phyloP scores from a whole-genome alignment of 1,140 invertebrate species.

The Arion vulgaris region DNA sequence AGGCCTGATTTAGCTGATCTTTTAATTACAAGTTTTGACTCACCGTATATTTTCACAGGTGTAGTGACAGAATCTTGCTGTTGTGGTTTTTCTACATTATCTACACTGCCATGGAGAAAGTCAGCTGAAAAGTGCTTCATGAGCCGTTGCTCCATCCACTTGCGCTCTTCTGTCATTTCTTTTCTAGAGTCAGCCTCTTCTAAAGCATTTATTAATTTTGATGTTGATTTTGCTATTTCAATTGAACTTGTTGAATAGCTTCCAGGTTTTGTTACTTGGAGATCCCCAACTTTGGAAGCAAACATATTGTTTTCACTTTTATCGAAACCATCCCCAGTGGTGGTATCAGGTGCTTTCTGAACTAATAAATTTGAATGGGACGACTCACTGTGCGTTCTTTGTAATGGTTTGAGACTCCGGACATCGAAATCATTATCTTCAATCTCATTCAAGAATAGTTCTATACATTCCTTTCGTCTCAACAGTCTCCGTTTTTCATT shows the following conservation, averaged over 20 bases:
- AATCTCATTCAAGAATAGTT: background rate
- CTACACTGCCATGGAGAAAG: background rate
- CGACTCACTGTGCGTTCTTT: background rate
- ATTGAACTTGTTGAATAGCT: background rate
- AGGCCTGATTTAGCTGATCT: slow-evolving; percentile 22
- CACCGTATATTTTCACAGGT: slow-evolving; percentile 24
- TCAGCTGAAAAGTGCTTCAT: background rate
- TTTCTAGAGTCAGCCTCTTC: slow-evolving; percentile 3
- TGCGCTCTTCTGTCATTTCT: background rate
- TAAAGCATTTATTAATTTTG: slow-evolving; percentile 19
- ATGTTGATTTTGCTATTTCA: background rate
- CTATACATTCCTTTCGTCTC: background rate
- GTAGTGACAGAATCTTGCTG: background rate
- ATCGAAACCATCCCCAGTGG: background rate
- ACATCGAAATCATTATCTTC: background rate
- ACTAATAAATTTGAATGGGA: background rate
- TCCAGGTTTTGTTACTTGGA: background rate
- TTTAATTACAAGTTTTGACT: background rate
- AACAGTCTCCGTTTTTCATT: background rate
- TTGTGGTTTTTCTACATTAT: background rate
- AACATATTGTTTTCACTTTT: background rate
- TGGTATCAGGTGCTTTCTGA: background rate
- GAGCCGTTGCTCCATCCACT: slow-evolving; percentile 2
- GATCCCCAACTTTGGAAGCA: background rate
- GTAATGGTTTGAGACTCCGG: background rate